phyloP scores from a whole-genome alignment of 2,113 vertebrate species.

The Heteronetta atricapilla region DNA sequence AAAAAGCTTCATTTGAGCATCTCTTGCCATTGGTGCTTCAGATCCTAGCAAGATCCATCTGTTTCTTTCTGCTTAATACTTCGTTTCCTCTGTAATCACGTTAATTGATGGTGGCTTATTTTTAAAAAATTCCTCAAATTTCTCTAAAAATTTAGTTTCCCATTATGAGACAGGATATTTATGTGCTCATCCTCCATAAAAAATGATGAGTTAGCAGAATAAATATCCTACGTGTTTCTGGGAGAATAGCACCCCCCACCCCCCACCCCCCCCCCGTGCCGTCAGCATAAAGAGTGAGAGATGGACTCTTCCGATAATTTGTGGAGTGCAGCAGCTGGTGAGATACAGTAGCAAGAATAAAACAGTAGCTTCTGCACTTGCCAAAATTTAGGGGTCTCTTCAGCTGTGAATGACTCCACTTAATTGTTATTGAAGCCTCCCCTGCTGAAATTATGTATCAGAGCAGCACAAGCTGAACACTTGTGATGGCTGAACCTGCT shows the following conservation, averaged over 20 bases:
- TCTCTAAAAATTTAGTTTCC: not conserved
- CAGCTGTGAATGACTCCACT: not conserved
- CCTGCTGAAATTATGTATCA: not conserved
- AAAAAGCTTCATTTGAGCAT: not conserved
- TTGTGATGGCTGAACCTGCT: conserved; percentile 27
- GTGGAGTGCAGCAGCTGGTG: not conserved
- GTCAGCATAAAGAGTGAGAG: not conserved
- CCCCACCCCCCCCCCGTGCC: not conserved
- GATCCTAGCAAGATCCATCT: not conserved
- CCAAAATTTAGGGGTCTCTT: conserved; percentile 1
- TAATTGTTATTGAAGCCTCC: not conserved
- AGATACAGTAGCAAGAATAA: not conserved
- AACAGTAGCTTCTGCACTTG: not conserved
- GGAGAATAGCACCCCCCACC: too few relatives aligned
- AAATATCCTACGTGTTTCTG: not conserved
- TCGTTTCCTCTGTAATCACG: not conserved
- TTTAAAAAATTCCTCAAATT: not conserved
- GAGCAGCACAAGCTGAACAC: not conserved
- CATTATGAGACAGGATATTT: not conserved
- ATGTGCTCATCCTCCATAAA: not conserved
- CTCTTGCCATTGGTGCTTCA: not conserved
- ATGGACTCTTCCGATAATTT: not conserved
- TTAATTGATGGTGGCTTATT: not conserved
- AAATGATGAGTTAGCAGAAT: not conserved
- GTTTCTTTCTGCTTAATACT: not conserved